Conservation (phyloP, 1,140 invertebrate species). For the Muscidifurax raptorellus region DNA sequence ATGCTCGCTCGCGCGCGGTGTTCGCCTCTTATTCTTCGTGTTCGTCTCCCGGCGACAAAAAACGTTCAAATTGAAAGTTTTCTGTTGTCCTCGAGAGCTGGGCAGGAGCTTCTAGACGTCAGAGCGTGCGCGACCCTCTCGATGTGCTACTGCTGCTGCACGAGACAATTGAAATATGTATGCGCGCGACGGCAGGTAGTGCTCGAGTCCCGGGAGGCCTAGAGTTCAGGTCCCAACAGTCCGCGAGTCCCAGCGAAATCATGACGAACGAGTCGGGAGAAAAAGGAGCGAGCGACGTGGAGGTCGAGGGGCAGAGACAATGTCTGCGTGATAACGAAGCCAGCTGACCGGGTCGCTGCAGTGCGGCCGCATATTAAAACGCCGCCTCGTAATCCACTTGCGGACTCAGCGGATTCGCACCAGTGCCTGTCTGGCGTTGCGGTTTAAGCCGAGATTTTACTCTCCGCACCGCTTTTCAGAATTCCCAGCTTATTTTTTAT, state of each 20-base stretch:
- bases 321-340: conserved; percentile 21
- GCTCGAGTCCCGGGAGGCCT: neutral
- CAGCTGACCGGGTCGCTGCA: neutral
- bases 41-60: neutral
- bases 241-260: neutral
- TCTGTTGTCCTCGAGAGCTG: neutral
- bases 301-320: neutral
- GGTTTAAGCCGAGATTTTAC: neutral
- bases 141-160: no score
- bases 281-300: neutral
- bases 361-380: conserved; percentile 15
- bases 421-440: neutral
- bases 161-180: conserved; percentile 26
- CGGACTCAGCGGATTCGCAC: neutral
- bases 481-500: neutral
- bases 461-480: neutral
- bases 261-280: conserved; percentile 18
- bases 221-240: neutral
- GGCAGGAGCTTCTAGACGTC: neutral
- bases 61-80: neutral
- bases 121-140: no score
- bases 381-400: conserved; percentile 14
- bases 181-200: neutral
- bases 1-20: neutral
- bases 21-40: neutral